Conservation (phyloP, 2,888 invertebrate species). For the Dynastes hyllus region DNA sequence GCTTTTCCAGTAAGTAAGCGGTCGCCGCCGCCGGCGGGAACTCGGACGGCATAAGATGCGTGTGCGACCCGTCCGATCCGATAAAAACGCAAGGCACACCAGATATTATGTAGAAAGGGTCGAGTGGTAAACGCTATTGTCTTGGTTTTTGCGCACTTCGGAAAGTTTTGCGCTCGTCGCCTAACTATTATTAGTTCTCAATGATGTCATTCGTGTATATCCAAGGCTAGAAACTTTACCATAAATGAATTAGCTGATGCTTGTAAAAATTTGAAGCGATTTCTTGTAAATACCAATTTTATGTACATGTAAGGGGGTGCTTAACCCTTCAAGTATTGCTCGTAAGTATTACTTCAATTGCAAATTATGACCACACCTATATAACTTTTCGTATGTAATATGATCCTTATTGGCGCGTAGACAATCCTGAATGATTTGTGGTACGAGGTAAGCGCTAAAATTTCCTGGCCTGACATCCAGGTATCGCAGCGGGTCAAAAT, state of each 20-base stretch:
- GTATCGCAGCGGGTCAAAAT: no score
- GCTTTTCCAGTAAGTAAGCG: conserved; percentile 43
- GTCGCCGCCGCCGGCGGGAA: conserved; percentile 18
- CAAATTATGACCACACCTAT: no score
- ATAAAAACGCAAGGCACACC: conserved; percentile 34
- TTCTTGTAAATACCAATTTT: no score
- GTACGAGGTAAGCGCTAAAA: no score
- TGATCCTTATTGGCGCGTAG: no score
- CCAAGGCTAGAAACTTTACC: not conserved
- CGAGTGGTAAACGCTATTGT: conserved; percentile 42
- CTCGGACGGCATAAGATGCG: conserved; percentile 30
- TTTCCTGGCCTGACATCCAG: no score
- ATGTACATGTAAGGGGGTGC: no score
- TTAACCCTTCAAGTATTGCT: no score
- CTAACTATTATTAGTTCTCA: conserved; percentile 30
- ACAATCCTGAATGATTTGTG: no score
- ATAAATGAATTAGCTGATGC: not conserved
- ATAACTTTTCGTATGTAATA: no score
- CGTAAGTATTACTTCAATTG: no score
- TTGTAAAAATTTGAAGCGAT: no score
- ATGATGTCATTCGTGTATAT: conserved; percentile 27
- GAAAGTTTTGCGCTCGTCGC: conserved; percentile 10
- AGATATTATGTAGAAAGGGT: conserved; percentile 9
- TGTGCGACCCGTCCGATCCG: conserved; percentile 28
- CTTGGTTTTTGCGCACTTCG: conserved; percentile 29